Evolutionary conservation across 1,140 invertebrate species (phyloP).

Genomic region (Musca vetustissima): DNA sequence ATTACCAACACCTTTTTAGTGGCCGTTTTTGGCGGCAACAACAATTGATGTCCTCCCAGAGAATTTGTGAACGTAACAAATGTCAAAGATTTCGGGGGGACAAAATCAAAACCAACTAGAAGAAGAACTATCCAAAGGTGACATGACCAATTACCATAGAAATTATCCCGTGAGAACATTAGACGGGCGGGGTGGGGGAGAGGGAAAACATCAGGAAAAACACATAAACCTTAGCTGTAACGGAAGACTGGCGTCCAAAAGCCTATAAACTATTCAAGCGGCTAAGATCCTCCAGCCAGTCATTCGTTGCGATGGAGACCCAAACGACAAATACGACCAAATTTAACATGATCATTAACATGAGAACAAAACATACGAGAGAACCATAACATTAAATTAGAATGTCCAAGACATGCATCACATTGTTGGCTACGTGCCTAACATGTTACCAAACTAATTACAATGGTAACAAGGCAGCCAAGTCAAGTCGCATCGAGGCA

Average conservation of each 20-base stretch:
- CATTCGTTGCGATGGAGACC: too few relatives aligned
- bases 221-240: not conserved
- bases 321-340: not conserved
- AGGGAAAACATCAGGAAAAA: not conserved
- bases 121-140: too few relatives aligned
- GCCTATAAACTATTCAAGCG: constrained; percentile 5
- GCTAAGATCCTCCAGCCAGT: not conserved
- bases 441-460: constrained; percentile 18
- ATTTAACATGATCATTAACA: constrained; percentile 18
- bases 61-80: not conserved
- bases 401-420: too few relatives aligned
- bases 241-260: constrained; percentile 21
- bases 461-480: constrained; percentile 6
- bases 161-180: constrained; percentile 21
- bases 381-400: constrained; percentile 18
- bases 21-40: not conserved
- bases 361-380: not conserved
- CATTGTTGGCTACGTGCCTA: constrained; percentile 10
- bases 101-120: not conserved
- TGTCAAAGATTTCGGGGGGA: not conserved
- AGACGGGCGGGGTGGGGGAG: not conserved
- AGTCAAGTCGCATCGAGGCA: too few relatives aligned
- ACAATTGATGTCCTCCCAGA: constrained; percentile 4
- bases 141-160: constrained; percentile 4
- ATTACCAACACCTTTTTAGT: constrained; percentile 11